Evolutionary conservation across 2,888 invertebrate genomes (phyloP).

Genomic region (Spilosoma lubricipeda): DNA sequence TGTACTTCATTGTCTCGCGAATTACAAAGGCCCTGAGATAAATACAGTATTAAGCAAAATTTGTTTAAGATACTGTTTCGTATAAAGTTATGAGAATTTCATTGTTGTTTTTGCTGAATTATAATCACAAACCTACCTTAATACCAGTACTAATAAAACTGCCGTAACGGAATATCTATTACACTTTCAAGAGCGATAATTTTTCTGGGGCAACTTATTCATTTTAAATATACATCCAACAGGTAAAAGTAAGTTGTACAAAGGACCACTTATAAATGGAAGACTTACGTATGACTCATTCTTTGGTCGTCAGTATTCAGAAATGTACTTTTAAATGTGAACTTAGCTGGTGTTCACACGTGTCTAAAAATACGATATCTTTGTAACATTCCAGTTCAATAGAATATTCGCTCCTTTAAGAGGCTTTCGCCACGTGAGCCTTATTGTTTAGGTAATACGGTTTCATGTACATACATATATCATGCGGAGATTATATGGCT

Average conservation of each 20-base stretch:
- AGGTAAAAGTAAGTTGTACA: conserved; percentile 61
- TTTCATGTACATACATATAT: conserved; percentile 66
- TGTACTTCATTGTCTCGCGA: conserved; percentile 2
- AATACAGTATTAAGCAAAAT: neutral
- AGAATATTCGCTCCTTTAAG: conserved; percentile 36
- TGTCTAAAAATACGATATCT: conserved; percentile 53
- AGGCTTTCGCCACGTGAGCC: conserved; percentile 46
- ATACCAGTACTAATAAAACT: conserved; percentile 5
- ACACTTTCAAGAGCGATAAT: conserved; percentile 17
- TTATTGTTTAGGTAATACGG: conserved; percentile 70
- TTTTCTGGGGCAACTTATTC: conserved; percentile 17
- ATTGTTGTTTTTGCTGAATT: neutral
- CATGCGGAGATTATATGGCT: conserved; percentile 75
- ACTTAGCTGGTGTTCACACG: conserved; percentile 56
- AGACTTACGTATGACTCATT: conserved; percentile 63
- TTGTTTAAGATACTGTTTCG: conserved; percentile 7
- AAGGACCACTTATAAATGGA: conserved; percentile 58
- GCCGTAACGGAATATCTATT: conserved; percentile 18
- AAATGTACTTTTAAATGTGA: conserved; percentile 54
- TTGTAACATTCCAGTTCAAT: conserved; percentile 37
- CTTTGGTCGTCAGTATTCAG: conserved; percentile 57
- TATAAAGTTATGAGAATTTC: neutral
- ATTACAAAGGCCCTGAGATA: conserved; percentile 7
- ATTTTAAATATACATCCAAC: conserved; percentile 32
- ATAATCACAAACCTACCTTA: conserved; percentile 1